A percentile compares a stretch with the other conserved stretches of the same genome.
Conservation (phyloP, 2,888 invertebrate genomes). For the Metacarcinus magister region DNA sequence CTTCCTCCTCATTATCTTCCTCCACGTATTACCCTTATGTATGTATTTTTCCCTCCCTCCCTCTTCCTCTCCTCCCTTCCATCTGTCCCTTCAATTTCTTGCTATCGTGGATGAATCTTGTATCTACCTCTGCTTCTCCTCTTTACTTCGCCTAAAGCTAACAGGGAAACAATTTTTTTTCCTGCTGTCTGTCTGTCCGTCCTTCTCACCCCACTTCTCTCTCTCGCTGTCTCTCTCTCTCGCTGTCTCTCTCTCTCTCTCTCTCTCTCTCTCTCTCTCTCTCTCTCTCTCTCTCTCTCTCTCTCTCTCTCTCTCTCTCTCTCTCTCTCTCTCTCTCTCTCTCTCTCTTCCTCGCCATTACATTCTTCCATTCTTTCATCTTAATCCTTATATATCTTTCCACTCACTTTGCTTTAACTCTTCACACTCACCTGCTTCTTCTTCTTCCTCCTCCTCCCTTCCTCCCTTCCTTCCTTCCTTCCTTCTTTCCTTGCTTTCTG, state of each 20-base stretch:
- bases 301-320: not conserved
- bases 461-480: not conserved
- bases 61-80: not conserved
- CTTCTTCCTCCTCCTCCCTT: not conserved
- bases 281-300: constrained; percentile 33
- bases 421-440: not conserved
- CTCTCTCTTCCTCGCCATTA: not conserved
- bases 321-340: not conserved
- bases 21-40: not conserved
- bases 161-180: not conserved
- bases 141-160: not conserved
- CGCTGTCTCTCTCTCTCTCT: not conserved
- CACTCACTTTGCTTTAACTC: not conserved
- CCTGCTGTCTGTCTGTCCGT: not conserved
- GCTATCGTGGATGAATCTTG: not conserved
- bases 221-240: constrained; percentile 43
- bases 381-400: not conserved
- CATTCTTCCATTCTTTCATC: not conserved
- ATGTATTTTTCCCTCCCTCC: not conserved
- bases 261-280: not conserved
- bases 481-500: not conserved
- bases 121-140: not conserved
- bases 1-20: no score
- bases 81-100: not conserved
- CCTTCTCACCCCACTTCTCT: not conserved